Base-by-base conservation (phyloP, 1,140 invertebrate species). In the Drosophila ercepeae region DNA sequence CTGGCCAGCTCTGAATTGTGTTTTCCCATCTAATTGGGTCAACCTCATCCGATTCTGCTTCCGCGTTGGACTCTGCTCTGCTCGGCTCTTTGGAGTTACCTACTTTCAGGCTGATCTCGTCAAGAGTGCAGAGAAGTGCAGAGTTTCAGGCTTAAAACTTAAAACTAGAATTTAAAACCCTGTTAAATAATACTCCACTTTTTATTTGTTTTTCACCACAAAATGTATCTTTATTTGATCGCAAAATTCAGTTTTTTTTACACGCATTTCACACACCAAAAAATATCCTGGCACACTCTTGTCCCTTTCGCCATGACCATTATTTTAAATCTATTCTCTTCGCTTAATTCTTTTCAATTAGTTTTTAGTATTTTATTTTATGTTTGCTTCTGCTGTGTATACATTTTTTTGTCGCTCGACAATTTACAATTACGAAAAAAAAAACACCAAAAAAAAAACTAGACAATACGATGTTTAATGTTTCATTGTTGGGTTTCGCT, bases 181-280 rank as follows among this genome's bases (percentile, higher is more conserved):
- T n/a, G n/a, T n/a, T 4, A 14, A 39, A 39, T 39, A 39, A 39
- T 16, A 14, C 14, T 14, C 13, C 3, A 25, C 14, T 8, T 32
- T 11, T 49, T 34, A 53, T 53, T 72, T n/a, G n/a, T n/a, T n/a
- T n/a, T n/a, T n/a, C n/a, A n/a, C 25, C 68, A 72, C 57, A 71
- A 61, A 61, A 61, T 73, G 16, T 49, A 54, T 49, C 60, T 72
- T 72, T 63, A 61, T 72, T 72, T 44, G 16, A 60, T 60, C 68
- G 68, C 50, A 53, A n/a, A n/a, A 71, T 72, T 61, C 27, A 34
- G 45, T 52, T 45, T 53, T 44, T 65, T 68, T 67, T 45, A 68
- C 61, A 68, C 50, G 44, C 60, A 67, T 13, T 65, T 36, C 65
- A 42, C 34, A 70, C 44, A 58, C 44, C 14, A 14, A 45, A 41